phyloP scores from a whole-genome alignment of 2,113 vertebrate genomes.

The Mustela lutreola region DNA sequence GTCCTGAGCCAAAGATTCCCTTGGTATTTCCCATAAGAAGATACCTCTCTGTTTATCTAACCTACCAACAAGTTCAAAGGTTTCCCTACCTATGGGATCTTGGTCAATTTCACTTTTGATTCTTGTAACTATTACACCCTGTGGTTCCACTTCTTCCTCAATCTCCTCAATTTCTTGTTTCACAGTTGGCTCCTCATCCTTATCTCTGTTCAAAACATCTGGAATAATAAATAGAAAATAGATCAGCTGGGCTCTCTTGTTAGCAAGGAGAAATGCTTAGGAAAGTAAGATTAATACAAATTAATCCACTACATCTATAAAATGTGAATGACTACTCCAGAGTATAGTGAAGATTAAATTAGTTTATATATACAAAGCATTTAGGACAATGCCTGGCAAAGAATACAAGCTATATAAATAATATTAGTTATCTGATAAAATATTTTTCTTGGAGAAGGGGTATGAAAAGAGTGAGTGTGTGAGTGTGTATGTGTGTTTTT shows the following conservation, averaged over 20 bases:
- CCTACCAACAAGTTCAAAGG: conserved; percentile 84
- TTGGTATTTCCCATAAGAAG: conserved; percentile 84
- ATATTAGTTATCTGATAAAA: conserved; percentile 48
- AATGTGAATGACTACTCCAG: not conserved
- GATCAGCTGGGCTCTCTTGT: conserved; percentile 43
- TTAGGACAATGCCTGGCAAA: conserved; percentile 28
- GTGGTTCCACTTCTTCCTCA: conserved; percentile 76
- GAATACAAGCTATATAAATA: conserved; percentile 36
- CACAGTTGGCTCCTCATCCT: conserved; percentile 75
- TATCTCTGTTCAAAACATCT: conserved; percentile 82
- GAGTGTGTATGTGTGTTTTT: no score
- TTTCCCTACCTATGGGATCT: conserved; percentile 74
- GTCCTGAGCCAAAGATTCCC: conserved; percentile 78
- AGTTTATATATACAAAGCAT: conserved; percentile 1
- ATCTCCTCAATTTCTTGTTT: conserved; percentile 82
- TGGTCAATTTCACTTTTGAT: conserved; percentile 84
- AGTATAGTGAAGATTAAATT: conserved; percentile 1
- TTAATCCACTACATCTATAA: not conserved
- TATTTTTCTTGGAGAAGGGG: conserved; percentile 11
- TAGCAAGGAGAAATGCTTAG: conserved; percentile 18
- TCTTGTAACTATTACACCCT: conserved; percentile 80
- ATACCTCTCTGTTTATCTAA: conserved; percentile 84
- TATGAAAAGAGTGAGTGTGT: not conserved
- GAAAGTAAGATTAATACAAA: conserved; percentile 57
- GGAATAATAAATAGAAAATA: conserved; percentile 71